Percentiles rank a stretch among this genome's conserved stretches.
Evolutionary conservation across 2,888 invertebrate genomes (phyloP).

Genomic region (Mantis religiosa): DNA sequence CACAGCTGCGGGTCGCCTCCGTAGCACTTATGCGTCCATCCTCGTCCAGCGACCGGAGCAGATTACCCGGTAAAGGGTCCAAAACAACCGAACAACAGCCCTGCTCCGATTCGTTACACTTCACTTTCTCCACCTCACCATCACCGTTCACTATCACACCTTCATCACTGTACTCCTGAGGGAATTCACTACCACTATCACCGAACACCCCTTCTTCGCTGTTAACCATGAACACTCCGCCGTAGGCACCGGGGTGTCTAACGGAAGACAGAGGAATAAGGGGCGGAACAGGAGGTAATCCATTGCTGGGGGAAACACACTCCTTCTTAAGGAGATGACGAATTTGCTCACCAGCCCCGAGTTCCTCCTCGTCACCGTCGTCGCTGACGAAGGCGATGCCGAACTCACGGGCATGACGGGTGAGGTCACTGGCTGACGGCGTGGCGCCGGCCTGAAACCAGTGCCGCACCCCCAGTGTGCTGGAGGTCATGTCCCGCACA

Average conservation of each 20-base stretch:
- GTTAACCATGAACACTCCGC: slow-evolving; percentile 27
- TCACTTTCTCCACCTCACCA: neutral
- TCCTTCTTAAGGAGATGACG: slow-evolving; percentile 13
- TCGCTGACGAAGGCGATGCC: slow-evolving; percentile 31
- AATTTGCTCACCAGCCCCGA: neutral
- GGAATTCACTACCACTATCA: slow-evolving; percentile 11
- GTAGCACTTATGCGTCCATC: slow-evolving; percentile 21
- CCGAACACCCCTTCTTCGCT: slow-evolving; percentile 21
- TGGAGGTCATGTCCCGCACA: slow-evolving; percentile 29
- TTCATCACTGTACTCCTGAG: neutral
- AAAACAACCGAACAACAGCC: slow-evolving; percentile 31
- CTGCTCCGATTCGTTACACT: slow-evolving; percentile 36
- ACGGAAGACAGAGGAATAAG: slow-evolving; percentile 21
- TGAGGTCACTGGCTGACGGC: slow-evolving; percentile 10
- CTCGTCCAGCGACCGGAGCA: slow-evolving; percentile 30
- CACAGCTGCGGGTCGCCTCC: slow-evolving; percentile 20
- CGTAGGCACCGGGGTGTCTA: slow-evolving; percentile 9
- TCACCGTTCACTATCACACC: slow-evolving; percentile 3
- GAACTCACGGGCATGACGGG: slow-evolving; percentile 30
- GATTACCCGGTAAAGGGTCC: slow-evolving; percentile 29
- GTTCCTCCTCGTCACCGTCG: slow-evolving; percentile 22
- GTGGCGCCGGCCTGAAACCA: slow-evolving; percentile 20
- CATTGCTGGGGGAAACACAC: slow-evolving; percentile 7
- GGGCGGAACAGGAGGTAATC: slow-evolving; percentile 18
- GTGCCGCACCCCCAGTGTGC: slow-evolving; percentile 28